These are phyloP conservation scores for Delphinus delphis DNA, from an alignment of 2,113 vertebrate genomes.

Conservation along the genomic window DNA sequence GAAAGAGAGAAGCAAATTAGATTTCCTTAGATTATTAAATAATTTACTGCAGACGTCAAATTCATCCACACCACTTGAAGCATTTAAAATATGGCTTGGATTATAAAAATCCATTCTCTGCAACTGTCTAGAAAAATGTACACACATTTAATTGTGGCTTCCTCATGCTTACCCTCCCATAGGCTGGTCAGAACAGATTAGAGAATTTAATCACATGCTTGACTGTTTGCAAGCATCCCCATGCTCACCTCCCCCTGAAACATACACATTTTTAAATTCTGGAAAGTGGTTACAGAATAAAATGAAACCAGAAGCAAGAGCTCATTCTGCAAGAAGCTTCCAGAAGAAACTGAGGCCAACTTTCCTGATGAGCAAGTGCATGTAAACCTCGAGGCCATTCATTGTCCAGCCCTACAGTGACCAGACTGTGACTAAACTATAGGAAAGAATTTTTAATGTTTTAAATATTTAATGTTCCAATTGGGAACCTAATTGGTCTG, in stretches of 20 bases:
- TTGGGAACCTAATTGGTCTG: not conserved
- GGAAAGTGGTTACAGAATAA: not conserved
- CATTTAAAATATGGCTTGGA: constrained; percentile 25
- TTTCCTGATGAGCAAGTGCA: not conserved
- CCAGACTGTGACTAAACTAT: not conserved
- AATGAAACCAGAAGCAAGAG: constrained; percentile 23
- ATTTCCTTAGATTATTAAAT: constrained; percentile 12
- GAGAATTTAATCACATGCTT: not conserved
- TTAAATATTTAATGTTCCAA: constrained; percentile 24
- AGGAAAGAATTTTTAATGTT: constrained; percentile 21
- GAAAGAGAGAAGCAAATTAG: not conserved
- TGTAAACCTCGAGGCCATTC: not conserved
- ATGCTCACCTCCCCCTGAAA: not conserved
- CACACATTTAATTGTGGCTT: not conserved
- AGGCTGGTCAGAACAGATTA: not conserved
- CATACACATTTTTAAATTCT: constrained; percentile 3
- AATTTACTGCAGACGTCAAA: not conserved
- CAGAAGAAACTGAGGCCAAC: not conserved
- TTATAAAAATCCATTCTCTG: not conserved
- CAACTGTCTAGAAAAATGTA: not conserved
- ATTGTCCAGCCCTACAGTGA: not conserved
- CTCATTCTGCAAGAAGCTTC: constrained; percentile 29
- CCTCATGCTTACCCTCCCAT: not conserved
- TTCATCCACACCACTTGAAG: not conserved
- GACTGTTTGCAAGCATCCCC: not conserved